A percentile compares a stretch with the other conserved stretches of the same genome.
Evolutionary conservation across 2,797 vertebrate species (phyloP).

Genomic region (Muraenolepis orangiensis): DNA sequence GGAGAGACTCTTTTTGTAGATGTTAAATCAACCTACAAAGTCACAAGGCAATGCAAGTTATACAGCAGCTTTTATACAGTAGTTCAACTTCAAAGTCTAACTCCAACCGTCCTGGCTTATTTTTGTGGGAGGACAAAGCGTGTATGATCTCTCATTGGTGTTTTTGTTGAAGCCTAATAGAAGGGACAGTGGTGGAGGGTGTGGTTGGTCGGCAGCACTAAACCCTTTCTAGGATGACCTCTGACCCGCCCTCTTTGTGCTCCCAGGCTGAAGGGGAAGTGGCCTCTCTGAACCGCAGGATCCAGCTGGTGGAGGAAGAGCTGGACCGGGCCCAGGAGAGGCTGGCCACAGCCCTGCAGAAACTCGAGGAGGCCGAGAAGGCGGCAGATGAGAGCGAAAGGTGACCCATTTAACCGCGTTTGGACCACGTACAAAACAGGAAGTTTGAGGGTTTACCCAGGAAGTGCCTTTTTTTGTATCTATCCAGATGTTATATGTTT

Average conservation of each 20-base stretch:
- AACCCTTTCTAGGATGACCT: conserved; percentile 45
- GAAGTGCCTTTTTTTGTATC: neutral
- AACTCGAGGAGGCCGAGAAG: conserved; percentile 96
- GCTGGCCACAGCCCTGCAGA: conserved; percentile 90
- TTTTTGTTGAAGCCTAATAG: no score
- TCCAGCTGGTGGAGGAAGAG: conserved; percentile 98
- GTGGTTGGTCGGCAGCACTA: conserved; percentile 29
- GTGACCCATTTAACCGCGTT: conserved; percentile 71
- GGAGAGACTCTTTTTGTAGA: neutral
- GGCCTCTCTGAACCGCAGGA: conserved; percentile 91
- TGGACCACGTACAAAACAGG: no score
- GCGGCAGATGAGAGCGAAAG: conserved; percentile 94
- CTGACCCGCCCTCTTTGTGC: conserved; percentile 31
- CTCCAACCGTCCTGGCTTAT: neutral
- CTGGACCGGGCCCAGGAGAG: conserved; percentile 94
- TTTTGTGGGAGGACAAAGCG: no score
- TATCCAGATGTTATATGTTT: neutral
- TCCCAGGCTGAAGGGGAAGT: conserved; percentile 90
- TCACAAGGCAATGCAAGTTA: no score
- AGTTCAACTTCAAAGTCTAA: neutral
- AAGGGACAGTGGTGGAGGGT: neutral
- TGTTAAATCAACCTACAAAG: no score
- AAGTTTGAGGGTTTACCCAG: neutral
- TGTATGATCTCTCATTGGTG: no score
- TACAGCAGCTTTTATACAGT: no score